Conservation (phyloP, 1,140 invertebrate genomes). For the Panulirus ornatus region DNA sequence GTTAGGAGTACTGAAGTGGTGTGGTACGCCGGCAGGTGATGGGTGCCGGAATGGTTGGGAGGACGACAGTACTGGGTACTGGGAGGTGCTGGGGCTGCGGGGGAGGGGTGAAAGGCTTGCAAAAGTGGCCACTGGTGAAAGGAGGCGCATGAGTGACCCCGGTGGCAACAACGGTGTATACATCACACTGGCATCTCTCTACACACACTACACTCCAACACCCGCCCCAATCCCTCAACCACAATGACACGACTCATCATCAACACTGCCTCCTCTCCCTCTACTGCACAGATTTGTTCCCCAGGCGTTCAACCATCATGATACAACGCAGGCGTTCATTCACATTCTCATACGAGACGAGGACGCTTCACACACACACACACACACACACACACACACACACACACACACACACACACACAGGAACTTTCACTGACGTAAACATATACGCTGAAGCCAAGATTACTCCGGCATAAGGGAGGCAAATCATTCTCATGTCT, state of each 20-base stretch:
- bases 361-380: not conserved
- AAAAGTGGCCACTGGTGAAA: constrained; percentile 51
- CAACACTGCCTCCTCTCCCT: not conserved
- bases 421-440: not conserved
- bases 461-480: no score
- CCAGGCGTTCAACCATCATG: not conserved
- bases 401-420: constrained; percentile 30
- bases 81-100: constrained; percentile 18
- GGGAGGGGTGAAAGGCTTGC: constrained; percentile 35
- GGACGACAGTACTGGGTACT: constrained; percentile 2
- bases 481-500: no score
- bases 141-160: constrained; percentile 21
- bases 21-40: no score
- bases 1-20: no score
- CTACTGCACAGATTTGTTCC: not conserved
- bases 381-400: not conserved
- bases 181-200: not conserved
- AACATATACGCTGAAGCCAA: not conserved
- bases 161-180: not conserved
- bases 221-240: not conserved
- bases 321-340: not conserved
- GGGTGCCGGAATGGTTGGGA: not conserved
- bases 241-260: not conserved
- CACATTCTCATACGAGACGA: not conserved
- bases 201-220: not conserved